Evolutionary conservation across 2,888 invertebrate genomes (phyloP).

Genomic region (Steinernema hermaphroditum): DNA sequence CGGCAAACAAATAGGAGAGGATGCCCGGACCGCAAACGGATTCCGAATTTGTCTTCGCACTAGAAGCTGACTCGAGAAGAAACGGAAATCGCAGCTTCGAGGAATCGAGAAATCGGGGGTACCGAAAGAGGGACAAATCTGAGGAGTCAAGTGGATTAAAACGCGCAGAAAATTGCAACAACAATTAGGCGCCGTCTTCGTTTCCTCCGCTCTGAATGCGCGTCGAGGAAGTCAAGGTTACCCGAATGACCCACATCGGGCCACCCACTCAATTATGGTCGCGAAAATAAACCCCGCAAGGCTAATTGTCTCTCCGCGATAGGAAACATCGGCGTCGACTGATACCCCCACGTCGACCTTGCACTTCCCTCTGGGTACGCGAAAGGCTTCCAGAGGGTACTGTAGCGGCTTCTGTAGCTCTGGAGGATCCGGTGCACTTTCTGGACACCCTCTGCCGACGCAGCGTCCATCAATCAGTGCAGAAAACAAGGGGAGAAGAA

Average conservation of each 20-base stretch:
- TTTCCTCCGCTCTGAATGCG: neutral
- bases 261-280: constrained; percentile 23
- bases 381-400: neutral
- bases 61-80: no score
- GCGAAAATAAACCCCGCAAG: constrained; percentile 24
- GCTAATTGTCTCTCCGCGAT: constrained; percentile 1
- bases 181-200: constrained; percentile 14
- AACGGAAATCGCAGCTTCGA: no score
- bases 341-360: neutral
- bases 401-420: no score
- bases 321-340: constrained; percentile 14
- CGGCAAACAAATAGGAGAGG: neutral
- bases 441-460: no score
- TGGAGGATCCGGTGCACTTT: no score
- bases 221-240: constrained; percentile 15
- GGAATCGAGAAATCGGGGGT: no score
- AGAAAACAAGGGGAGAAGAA: no score
- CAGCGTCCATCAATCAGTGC: no score
- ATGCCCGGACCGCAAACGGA: no score
- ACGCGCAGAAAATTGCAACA: constrained; percentile 29
- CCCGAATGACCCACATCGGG: constrained; percentile 21
- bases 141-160: neutral
- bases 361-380: neutral
- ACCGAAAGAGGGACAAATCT: no score
- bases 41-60: no score